A percentile compares a stretch with the other conserved stretches of the same genome.
Evolutionary conservation across 2,797 vertebrate genomes (phyloP).

Genomic region (Acrossocheilus fasciatus): DNA sequence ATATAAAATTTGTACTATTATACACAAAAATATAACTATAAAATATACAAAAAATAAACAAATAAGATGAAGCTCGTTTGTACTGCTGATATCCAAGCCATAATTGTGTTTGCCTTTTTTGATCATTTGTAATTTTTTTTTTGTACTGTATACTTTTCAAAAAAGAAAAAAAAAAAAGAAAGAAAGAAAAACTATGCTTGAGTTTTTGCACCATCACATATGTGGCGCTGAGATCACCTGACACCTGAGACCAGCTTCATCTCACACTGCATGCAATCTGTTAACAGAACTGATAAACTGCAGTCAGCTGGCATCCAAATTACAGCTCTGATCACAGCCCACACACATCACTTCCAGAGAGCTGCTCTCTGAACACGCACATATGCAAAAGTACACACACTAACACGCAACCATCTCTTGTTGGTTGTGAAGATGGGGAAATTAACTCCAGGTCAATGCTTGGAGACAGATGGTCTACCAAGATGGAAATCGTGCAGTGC

Average conservation of each 20-base stretch:
- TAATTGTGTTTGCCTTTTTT: neutral
- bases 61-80: neutral
- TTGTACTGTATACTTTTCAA: neutral
- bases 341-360: slow-evolving; percentile 54
- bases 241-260: slow-evolving; percentile 10
- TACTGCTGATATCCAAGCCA: neutral
- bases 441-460: slow-evolving; percentile 14
- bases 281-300: slow-evolving; percentile 27
- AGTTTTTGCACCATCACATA: neutral
- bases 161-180: neutral
- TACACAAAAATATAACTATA: neutral
- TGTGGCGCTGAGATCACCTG: slow-evolving; percentile 22
- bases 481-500: slow-evolving; percentile 8
- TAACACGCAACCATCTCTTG: slow-evolving; percentile 5
- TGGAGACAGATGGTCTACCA: slow-evolving; percentile 32
- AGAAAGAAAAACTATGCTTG: neutral
- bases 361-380: neutral
- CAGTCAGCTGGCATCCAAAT: slow-evolving; percentile 58
- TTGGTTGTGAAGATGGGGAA: slow-evolving; percentile 12
- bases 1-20: neutral
- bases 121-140: too few species aligned
- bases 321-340: slow-evolving; percentile 60
- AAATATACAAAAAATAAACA: neutral
- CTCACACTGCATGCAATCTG: slow-evolving; percentile 7
- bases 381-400: slow-evolving; percentile 44